Evolutionary conservation across 2,797 vertebrate genomes (phyloP).

Genomic region (Vireo griseus): DNA sequence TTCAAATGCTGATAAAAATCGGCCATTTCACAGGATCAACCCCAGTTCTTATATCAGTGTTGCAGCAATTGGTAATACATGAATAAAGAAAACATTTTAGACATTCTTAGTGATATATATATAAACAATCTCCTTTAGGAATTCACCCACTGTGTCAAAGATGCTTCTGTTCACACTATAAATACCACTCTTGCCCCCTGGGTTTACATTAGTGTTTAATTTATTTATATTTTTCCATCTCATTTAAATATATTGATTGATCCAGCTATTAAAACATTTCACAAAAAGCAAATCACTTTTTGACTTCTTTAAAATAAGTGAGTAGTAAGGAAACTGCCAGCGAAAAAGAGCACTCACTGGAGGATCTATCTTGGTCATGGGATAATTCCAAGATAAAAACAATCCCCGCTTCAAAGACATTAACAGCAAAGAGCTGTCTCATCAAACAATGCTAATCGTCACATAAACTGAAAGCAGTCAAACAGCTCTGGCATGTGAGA

Average conservation of each 20-base stretch:
- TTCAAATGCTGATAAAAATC: background rate
- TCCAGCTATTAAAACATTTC: background rate
- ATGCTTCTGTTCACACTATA: background rate
- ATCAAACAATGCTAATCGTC: background rate
- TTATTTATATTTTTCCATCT: constrained; percentile 11
- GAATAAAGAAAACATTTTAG: background rate
- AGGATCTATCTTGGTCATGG: background rate
- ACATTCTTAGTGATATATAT: background rate
- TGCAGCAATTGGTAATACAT: background rate
- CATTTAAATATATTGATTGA: constrained; percentile 6
- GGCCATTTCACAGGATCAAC: background rate
- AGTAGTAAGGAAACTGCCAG: background rate
- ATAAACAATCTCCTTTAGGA: background rate
- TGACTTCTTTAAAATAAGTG: background rate
- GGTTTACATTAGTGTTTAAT: constrained; percentile 15
- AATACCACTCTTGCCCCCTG: background rate
- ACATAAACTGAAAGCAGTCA: background rate
- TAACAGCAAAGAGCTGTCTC: background rate
- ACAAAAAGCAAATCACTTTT: background rate
- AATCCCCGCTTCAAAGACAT: background rate
- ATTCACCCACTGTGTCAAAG: background rate
- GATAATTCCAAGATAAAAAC: background rate
- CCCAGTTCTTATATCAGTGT: background rate
- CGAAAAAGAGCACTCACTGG: background rate
- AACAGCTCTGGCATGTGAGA: background rate